Evolutionary conservation across 2,113 vertebrate species (phyloP).

Genomic region (Pampusana beccarii): DNA sequence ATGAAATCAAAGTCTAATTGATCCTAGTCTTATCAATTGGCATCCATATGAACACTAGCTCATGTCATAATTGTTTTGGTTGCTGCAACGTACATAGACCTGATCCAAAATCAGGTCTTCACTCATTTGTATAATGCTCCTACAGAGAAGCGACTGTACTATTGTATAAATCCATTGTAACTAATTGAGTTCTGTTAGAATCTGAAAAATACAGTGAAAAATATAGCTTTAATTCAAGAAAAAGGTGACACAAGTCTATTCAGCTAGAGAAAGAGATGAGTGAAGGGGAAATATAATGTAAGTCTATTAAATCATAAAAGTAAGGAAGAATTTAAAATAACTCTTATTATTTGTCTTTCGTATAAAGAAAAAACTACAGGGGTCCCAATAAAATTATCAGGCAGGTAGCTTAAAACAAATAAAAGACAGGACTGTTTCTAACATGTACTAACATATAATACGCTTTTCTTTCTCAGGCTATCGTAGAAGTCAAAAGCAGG

Average conservation of each 20-base stretch:
- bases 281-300: not conserved
- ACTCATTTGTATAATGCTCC: not conserved
- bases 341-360: not conserved
- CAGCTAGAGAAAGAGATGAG: not conserved
- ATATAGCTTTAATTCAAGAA: not conserved
- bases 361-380: not conserved
- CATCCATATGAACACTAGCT: not conserved
- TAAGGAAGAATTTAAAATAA: not conserved
- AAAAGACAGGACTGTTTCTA: not conserved
- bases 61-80: not conserved
- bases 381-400: not conserved
- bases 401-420: not conserved
- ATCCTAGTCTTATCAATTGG: not conserved
- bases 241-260: not conserved
- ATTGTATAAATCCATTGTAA: not conserved
- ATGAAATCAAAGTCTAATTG: not conserved
- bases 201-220: not conserved
- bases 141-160: not conserved
- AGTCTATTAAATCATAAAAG: not conserved
- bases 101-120: not conserved
- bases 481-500: not conserved
- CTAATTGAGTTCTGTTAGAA: not conserved
- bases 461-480: not conserved
- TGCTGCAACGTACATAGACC: not conserved
- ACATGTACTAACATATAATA: not conserved